These are phyloP conservation scores for Iselma pallidipennis DNA, from an alignment of 2,888 invertebrate species.

Conservation along the genomic window DNA sequence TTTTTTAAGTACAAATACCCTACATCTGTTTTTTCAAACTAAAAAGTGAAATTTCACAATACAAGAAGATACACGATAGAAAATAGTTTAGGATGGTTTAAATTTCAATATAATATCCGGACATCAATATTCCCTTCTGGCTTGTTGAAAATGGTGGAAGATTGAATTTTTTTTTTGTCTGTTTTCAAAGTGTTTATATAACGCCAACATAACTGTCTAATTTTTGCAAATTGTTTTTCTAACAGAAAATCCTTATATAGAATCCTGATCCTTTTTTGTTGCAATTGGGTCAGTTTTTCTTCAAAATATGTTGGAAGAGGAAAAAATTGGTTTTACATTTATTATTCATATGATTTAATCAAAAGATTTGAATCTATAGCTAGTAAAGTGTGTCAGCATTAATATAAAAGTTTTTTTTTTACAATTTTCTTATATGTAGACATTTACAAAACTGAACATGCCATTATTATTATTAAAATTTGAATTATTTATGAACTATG, in stretches of 20 bases:
- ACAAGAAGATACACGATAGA: neutral
- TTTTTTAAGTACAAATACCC: neutral
- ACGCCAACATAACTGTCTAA: slow-evolving; percentile 9
- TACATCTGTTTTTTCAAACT: neutral
- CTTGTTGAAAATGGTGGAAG: slow-evolving; percentile 5
- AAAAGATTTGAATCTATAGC: too few species aligned
- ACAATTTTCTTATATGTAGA: neutral
- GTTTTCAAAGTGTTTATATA: slow-evolving; percentile 8
- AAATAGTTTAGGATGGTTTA: neutral
- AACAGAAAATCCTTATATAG: too few species aligned
- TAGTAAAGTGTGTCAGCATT: too few species aligned
- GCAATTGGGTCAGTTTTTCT: too few species aligned
- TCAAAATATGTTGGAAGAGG: too few species aligned
- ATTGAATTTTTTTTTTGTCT: slow-evolving; percentile 11
- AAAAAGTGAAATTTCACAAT: slow-evolving; percentile 1
- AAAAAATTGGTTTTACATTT: too few species aligned
- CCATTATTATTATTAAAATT: neutral
- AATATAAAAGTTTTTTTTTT: neutral
- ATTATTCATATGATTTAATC: too few species aligned
- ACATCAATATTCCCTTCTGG: slow-evolving; percentile 16
- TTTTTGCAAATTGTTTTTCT: slow-evolving; percentile 9
- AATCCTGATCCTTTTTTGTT: too few species aligned
- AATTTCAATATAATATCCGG: slow-evolving; percentile 16
- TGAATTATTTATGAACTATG: neutral
- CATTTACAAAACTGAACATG: neutral